A percentile compares a stretch with the other conserved stretches of the same genome.
Conservation (phyloP, 2,888 invertebrate species). For the Ormyrus thymus region DNA sequence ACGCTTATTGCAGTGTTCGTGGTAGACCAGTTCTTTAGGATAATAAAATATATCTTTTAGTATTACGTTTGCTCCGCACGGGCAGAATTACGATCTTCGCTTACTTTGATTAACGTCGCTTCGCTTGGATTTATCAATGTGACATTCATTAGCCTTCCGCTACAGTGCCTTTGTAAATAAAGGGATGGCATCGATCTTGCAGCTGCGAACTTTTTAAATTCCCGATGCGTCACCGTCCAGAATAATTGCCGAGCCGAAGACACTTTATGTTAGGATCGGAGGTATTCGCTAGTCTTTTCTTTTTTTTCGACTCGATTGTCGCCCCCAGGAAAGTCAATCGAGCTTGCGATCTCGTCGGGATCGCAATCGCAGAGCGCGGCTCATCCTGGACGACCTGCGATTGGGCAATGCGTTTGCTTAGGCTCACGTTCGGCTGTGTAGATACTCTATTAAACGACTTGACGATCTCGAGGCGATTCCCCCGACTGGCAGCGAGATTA, state of each 20-base stretch:
- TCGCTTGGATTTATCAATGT: slow-evolving; percentile 9
- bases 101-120: background rate
- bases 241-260: background rate
- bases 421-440: slow-evolving; percentile 18
- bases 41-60: slow-evolving; percentile 16
- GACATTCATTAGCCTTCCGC: slow-evolving; percentile 1
- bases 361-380: background rate
- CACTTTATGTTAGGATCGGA: background rate
- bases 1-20: slow-evolving; percentile 14
- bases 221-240: background rate
- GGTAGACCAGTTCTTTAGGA: slow-evolving; percentile 12
- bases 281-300: background rate
- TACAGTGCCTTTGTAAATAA: slow-evolving; percentile 17
- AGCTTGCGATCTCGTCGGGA: background rate
- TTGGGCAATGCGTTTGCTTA: slow-evolving; percentile 38
- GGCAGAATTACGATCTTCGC: too few species aligned
- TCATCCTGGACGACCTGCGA: background rate
- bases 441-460: slow-evolving; percentile 2
- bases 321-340: background rate
- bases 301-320: too few species aligned
- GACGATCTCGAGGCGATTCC: background rate
- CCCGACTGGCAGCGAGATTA: slow-evolving; percentile 33
- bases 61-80: background rate
- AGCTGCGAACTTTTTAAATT: background rate
- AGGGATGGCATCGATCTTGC: slow-evolving; percentile 12